Evolutionary conservation across 2,888 invertebrate genomes (phyloP).

Genomic region (Invenusta paracnida): DNA sequence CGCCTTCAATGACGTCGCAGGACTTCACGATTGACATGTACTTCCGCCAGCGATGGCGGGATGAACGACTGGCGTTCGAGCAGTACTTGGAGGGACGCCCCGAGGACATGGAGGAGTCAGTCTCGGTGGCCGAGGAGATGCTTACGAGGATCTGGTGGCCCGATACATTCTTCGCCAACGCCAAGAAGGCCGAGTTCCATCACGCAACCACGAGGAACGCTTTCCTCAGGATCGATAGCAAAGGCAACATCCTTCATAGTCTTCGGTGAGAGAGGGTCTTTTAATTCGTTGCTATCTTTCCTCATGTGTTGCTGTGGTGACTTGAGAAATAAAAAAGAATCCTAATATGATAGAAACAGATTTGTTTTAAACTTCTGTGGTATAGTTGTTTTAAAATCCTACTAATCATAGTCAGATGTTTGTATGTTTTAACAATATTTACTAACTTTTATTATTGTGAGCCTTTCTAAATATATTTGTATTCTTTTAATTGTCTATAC

Average conservation of each 20-base stretch:
- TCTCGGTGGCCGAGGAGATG: conserved; percentile 49
- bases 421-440: too few relatives aligned
- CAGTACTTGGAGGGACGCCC: conserved; percentile 23
- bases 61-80: conserved; percentile 47
- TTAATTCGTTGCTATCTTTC: too few relatives aligned
- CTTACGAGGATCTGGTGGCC: conserved; percentile 50
- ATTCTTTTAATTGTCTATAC: too few relatives aligned
- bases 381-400: too few relatives aligned
- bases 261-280: conserved; percentile 49
- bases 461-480: too few relatives aligned
- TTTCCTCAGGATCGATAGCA: conserved; percentile 49
- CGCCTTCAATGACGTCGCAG: too few relatives aligned
- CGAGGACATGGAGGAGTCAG: conserved; percentile 47
- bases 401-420: too few relatives aligned
- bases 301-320: too few relatives aligned
- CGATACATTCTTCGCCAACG: conserved; percentile 51
- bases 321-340: too few relatives aligned
- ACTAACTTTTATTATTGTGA: too few relatives aligned
- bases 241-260: conserved; percentile 48
- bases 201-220: conserved; percentile 50
- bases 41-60: conserved; percentile 50
- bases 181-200: conserved; percentile 49
- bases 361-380: too few relatives aligned
- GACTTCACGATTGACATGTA: conserved; percentile 50
- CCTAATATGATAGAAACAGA: too few relatives aligned